A percentile compares a stretch with the other conserved stretches of the same genome.
phyloP scores from a whole-genome alignment of 2,888 invertebrate genomes.

The Carpatolechia fugitivella region DNA sequence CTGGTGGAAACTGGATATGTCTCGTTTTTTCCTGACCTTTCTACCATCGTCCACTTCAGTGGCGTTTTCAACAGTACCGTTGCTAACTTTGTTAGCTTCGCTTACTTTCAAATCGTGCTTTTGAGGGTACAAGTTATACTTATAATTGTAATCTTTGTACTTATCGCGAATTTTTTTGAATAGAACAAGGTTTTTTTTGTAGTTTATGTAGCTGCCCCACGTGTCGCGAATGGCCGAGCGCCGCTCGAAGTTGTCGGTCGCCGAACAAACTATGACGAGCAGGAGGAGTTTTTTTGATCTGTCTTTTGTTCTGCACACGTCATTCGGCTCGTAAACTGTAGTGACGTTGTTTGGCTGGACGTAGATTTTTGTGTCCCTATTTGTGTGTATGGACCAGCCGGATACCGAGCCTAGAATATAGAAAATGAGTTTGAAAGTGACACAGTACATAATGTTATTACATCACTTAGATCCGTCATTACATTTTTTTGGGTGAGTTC shows the following conservation, averaged over 20 bases:
- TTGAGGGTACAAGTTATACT: constrained; percentile 49
- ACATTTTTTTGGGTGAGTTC: too few relatives aligned
- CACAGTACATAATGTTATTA: background rate
- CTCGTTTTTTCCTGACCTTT: constrained; percentile 34
- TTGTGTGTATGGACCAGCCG: constrained; percentile 88
- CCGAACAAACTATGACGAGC: constrained; percentile 87
- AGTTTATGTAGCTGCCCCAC: constrained; percentile 81
- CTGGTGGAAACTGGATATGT: constrained; percentile 49
- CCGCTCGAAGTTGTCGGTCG: constrained; percentile 83
- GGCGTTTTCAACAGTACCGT: background rate
- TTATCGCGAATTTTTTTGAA: constrained; percentile 45
- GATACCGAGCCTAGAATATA: constrained; percentile 68
- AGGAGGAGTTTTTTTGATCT: constrained; percentile 73
- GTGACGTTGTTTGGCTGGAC: constrained; percentile 85
- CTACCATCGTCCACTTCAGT: background rate
- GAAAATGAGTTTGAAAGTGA: too few relatives aligned
- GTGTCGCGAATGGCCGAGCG: constrained; percentile 84
- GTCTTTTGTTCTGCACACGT: constrained; percentile 66
- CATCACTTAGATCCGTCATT: too few relatives aligned
- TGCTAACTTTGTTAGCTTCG: background rate
- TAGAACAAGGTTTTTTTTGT: constrained; percentile 45
- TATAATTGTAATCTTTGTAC: constrained; percentile 61
- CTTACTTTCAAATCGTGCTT: constrained; percentile 8
- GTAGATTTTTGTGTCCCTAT: constrained; percentile 85
- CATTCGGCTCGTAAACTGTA: constrained; percentile 80